phyloP scores from a whole-genome alignment of 1,140 invertebrate genomes.

The Hycleus cichorii region DNA sequence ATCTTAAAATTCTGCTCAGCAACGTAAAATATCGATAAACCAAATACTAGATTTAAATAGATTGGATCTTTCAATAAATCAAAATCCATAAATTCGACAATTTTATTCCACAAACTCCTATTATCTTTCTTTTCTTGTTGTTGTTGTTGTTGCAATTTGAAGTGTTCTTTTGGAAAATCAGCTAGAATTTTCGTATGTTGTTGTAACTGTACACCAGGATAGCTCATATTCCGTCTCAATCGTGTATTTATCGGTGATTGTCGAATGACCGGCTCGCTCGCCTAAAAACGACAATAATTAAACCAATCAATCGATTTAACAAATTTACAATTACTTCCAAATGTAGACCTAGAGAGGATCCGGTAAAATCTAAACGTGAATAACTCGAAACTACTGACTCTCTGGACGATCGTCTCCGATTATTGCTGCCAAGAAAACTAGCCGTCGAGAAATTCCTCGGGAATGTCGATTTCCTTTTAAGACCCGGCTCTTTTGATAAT shows the following conservation, averaged over 20 bases:
- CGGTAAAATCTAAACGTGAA: conserved; percentile 63
- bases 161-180: conserved; percentile 21
- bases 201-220: conserved; percentile 36
- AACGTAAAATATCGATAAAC: conserved; percentile 63
- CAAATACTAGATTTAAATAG: conserved; percentile 62
- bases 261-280: conserved; percentile 1
- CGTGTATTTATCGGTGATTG: conserved; percentile 13
- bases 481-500: conserved; percentile 40
- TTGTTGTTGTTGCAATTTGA: conserved; percentile 17
- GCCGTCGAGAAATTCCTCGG: conserved; percentile 47
- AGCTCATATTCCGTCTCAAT: conserved; percentile 34
- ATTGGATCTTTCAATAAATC: conserved; percentile 45
- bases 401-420: conserved; percentile 47
- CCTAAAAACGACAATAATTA: neutral
- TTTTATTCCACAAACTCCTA: conserved; percentile 34
- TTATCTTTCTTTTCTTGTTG: conserved; percentile 16
- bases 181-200: conserved; percentile 29
- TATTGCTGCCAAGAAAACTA: conserved; percentile 39
- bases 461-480: conserved; percentile 43
- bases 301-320: no score
- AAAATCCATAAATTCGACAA: conserved; percentile 38
- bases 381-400: conserved; percentile 61
- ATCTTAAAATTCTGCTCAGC: conserved; percentile 69
- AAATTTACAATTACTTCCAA: conserved; percentile 44
- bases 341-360: conserved; percentile 58